These are phyloP conservation scores for Sepioteuthis lessoniana DNA, from an alignment of 2,888 invertebrate genomes.

Conservation along the genomic window DNA sequence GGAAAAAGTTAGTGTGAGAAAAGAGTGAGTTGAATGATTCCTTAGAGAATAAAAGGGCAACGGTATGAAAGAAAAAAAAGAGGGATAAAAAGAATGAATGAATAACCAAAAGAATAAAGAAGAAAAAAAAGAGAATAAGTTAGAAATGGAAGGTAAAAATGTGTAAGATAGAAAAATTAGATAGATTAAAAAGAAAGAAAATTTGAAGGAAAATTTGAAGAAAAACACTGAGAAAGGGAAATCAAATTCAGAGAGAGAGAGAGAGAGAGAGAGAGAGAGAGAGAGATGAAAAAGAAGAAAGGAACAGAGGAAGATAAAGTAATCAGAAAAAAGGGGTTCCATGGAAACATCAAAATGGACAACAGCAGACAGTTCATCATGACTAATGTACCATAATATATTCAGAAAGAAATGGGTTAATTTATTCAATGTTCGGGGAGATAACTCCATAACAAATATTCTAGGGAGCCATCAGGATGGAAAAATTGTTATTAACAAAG, in stretches of 20 bases:
- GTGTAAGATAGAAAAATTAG: no score
- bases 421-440: conserved; percentile 33
- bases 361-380: background rate
- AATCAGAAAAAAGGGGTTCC: background rate
- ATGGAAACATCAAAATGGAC: background rate
- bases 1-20: no score
- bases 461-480: background rate
- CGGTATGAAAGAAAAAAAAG: no score
- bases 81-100: no score
- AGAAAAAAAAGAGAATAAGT: no score
- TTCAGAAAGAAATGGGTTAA: conserved; percentile 33
- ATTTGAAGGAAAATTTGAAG: no score
- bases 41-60: no score
- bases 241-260: background rate
- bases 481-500: background rate
- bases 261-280: background rate
- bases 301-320: background rate
- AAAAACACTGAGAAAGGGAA: no score
- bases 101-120: no score
- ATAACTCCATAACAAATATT: background rate
- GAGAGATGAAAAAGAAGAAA: background rate
- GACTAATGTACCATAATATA: conserved; percentile 13
- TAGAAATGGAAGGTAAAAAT: no score
- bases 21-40: no score
- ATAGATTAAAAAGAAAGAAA: no score